These are phyloP conservation scores for Eristalinus aeneus DNA, from an alignment of 2,888 invertebrate species.

Conservation along the genomic window DNA sequence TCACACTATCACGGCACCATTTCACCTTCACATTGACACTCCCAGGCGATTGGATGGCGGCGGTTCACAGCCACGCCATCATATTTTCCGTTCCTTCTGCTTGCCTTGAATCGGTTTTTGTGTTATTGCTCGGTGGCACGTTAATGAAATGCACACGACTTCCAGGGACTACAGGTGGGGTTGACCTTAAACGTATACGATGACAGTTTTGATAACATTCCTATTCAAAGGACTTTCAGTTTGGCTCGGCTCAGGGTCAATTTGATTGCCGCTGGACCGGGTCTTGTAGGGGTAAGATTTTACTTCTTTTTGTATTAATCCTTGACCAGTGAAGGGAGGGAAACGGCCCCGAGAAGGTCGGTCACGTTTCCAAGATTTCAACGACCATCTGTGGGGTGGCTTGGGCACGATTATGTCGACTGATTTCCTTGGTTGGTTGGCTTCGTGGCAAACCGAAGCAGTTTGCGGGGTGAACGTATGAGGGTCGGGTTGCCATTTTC, in stretches of 20 bases:
- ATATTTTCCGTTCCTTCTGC: not conserved
- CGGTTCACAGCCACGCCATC: slow-evolving; percentile 19
- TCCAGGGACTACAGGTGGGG: slow-evolving; percentile 1
- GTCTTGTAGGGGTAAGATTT: slow-evolving; percentile 7
- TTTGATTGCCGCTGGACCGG: slow-evolving; percentile 39
- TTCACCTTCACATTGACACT: slow-evolving; percentile 57
- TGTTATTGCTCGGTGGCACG: slow-evolving; percentile 40
- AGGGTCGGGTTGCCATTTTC: not conserved
- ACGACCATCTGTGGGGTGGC: not conserved
- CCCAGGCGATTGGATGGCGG: slow-evolving; percentile 22
- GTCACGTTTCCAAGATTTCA: not conserved
- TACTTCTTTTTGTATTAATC: slow-evolving; percentile 18
- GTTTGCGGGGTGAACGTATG: not conserved
- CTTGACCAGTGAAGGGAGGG: not conserved
- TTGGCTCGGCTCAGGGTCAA: not conserved
- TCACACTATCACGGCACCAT: not conserved
- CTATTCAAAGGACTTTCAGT: slow-evolving; percentile 22
- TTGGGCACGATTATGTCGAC: not conserved
- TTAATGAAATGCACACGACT: slow-evolving; percentile 27
- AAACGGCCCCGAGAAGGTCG: not conserved
- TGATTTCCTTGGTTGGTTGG: too few relatives aligned
- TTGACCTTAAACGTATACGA: slow-evolving; percentile 24
- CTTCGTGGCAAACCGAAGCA: not conserved
- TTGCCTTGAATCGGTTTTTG: slow-evolving; percentile 32
- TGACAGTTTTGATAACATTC: slow-evolving; percentile 43